Evolutionary conservation across 2,888 invertebrate genomes (phyloP).

Genomic region (Thysanoteuthis rhombus): DNA sequence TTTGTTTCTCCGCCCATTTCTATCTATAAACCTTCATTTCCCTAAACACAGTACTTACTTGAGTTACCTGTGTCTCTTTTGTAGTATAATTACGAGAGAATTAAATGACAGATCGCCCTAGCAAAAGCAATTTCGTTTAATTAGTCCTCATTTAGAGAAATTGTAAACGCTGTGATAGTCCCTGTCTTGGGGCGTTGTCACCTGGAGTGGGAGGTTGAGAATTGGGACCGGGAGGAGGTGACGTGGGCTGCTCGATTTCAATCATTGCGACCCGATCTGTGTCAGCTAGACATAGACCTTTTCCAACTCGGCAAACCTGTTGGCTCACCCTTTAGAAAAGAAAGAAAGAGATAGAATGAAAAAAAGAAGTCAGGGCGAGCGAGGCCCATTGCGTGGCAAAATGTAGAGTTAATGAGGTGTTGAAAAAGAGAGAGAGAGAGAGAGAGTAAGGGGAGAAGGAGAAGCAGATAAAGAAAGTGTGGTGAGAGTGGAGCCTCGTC

Average conservation of each 20-base stretch:
- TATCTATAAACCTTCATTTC: background rate
- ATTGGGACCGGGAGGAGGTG: background rate
- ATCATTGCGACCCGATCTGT: background rate
- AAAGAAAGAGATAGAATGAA: background rate
- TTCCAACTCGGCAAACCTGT: background rate
- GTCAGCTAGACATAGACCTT: background rate
- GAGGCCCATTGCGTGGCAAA: background rate
- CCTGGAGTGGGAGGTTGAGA: background rate
- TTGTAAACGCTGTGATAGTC: conserved; percentile 16
- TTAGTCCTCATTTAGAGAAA: conserved; percentile 43
- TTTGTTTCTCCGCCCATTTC: background rate
- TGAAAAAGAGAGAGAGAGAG: background rate
- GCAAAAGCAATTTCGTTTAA: background rate
- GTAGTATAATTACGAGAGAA: background rate
- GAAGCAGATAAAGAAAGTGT: background rate
- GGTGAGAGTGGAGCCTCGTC: background rate
- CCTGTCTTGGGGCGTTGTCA: conserved; percentile 16
- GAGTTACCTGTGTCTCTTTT: background rate
- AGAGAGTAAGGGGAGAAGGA: background rate
- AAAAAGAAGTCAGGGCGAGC: background rate
- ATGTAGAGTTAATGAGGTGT: background rate
- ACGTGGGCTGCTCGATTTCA: background rate
- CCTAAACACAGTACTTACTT: background rate
- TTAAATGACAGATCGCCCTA: background rate
- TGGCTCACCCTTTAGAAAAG: background rate